These are phyloP conservation scores for Ectropis grisescens DNA, from an alignment of 1,140 invertebrate species.

Conservation along the genomic window DNA sequence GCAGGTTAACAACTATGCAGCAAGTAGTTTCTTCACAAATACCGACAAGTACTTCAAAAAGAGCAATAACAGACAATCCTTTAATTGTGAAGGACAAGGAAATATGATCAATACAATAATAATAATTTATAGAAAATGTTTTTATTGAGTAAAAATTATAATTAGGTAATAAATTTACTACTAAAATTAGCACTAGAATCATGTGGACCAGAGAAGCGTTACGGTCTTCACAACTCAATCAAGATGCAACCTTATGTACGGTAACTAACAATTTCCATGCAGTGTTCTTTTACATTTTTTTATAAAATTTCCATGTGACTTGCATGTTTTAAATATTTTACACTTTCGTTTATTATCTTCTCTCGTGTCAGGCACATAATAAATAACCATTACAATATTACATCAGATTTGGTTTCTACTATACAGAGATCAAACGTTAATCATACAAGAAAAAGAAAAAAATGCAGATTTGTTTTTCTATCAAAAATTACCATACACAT, in stretches of 20 bases:
- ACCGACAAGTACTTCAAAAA: too few relatives aligned
- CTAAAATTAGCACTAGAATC: slow-evolving; percentile 33
- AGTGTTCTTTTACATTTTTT: slow-evolving; percentile 28
- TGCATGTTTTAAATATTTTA: slow-evolving; percentile 12
- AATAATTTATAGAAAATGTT: too few relatives aligned
- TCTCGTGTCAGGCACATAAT: slow-evolving; percentile 7
- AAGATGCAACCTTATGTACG: too few relatives aligned
- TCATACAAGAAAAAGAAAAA: slow-evolving; percentile 30
- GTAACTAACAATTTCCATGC: slow-evolving; percentile 41
- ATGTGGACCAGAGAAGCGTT: slow-evolving; percentile 19
- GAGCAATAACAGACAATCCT: too few relatives aligned
- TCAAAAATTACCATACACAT: slow-evolving; percentile 64
- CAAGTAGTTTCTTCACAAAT: too few relatives aligned
- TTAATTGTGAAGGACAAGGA: too few relatives aligned
- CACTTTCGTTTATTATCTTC: too few relatives aligned
- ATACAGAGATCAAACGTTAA: slow-evolving; percentile 49
- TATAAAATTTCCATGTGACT: slow-evolving; percentile 16
- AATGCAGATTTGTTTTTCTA: slow-evolving; percentile 58
- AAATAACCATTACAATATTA: slow-evolving; percentile 21
- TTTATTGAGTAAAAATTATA: too few relatives aligned
- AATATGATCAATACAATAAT: too few relatives aligned
- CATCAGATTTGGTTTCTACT: slow-evolving; percentile 42
- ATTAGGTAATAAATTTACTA: slow-evolving; percentile 35
- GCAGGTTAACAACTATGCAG: too few relatives aligned
- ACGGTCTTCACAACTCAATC: slow-evolving; percentile 9